These are phyloP conservation scores for Meganola albula DNA, from an alignment of 2,888 invertebrate species.

Conservation along the genomic window DNA sequence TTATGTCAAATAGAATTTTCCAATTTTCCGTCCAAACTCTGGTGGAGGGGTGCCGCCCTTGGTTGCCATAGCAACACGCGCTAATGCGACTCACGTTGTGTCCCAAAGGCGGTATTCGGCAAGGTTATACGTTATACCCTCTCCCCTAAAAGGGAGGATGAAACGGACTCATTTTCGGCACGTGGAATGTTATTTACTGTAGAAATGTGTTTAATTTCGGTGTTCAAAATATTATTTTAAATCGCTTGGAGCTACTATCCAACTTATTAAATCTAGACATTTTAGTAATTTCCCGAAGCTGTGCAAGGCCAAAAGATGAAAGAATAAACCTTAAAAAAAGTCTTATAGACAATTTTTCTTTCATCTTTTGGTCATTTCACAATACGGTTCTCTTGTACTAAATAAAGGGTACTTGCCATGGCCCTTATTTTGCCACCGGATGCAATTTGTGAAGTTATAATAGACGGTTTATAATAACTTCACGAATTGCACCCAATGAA, in stretches of 20 bases:
- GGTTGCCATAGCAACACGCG: slow-evolving; percentile 60
- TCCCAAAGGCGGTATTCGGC: slow-evolving; percentile 38
- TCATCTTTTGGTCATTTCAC: too few species aligned
- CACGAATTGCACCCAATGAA: too few species aligned
- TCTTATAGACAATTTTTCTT: too few species aligned
- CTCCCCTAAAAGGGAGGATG: slow-evolving; percentile 26
- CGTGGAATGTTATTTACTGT: slow-evolving; percentile 18
- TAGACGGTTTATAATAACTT: slow-evolving; percentile 11
- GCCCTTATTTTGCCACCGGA: slow-evolving; percentile 12
- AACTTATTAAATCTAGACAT: too few species aligned
- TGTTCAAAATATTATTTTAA: too few species aligned
- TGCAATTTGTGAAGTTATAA: slow-evolving; percentile 19
- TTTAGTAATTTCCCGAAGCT: too few species aligned
- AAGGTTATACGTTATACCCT: slow-evolving; percentile 36
- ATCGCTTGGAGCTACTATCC: too few species aligned
- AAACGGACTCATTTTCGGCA: slow-evolving; percentile 29
- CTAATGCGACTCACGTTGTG: slow-evolving; percentile 60
- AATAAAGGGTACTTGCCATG: neutral
- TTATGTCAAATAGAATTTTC: slow-evolving; percentile 28
- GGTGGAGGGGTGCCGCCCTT: slow-evolving; percentile 58
- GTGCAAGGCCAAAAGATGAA: too few species aligned
- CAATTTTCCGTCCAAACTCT: slow-evolving; percentile 35
- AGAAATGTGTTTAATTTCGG: too few species aligned
- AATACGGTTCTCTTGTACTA: slow-evolving; percentile 13
- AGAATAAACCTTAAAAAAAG: too few species aligned